Evolutionary conservation across 2,113 vertebrate species (phyloP).

Genomic region (Pituophis catenifer): DNA sequence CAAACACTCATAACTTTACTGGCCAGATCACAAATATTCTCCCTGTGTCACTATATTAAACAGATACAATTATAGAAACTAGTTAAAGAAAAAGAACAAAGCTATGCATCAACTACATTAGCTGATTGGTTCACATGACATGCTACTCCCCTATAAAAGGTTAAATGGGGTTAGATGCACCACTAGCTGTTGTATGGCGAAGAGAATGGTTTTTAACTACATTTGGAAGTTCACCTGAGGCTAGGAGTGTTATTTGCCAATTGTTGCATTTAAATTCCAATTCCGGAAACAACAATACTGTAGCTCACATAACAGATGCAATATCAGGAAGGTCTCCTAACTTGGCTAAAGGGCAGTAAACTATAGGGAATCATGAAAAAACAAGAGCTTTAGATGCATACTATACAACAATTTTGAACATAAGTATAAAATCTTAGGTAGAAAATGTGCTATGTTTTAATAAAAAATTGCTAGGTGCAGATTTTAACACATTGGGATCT

Average conservation of each 20-base stretch:
- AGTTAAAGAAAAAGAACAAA: not conserved
- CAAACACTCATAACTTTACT: not conserved
- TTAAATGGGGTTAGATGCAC: not conserved
- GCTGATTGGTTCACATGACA: not conserved
- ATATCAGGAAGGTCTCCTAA: not conserved
- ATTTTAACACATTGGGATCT: not conserved
- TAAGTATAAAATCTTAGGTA: not conserved
- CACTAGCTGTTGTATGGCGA: not conserved
- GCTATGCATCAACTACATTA: not conserved
- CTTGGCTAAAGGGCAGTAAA: not conserved
- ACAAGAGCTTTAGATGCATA: not conserved
- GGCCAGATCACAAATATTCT: not conserved
- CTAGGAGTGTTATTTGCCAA: not conserved
- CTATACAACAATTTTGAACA: not conserved
- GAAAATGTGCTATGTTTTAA: not conserved
- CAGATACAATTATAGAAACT: not conserved
- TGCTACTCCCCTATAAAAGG: not conserved
- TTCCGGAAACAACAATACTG: not conserved
- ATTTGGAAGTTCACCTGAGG: not conserved
- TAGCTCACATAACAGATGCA: not conserved
- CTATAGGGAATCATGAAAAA: not conserved
- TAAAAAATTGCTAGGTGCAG: not conserved
- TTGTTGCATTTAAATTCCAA: not conserved
- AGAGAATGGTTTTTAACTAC: not conserved
- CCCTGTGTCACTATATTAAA: not conserved